A percentile compares a stretch with the other conserved stretches of the same genome.
Evolutionary conservation across 2,113 vertebrate genomes (phyloP).

Genomic region (Nansenia antarctica): DNA sequence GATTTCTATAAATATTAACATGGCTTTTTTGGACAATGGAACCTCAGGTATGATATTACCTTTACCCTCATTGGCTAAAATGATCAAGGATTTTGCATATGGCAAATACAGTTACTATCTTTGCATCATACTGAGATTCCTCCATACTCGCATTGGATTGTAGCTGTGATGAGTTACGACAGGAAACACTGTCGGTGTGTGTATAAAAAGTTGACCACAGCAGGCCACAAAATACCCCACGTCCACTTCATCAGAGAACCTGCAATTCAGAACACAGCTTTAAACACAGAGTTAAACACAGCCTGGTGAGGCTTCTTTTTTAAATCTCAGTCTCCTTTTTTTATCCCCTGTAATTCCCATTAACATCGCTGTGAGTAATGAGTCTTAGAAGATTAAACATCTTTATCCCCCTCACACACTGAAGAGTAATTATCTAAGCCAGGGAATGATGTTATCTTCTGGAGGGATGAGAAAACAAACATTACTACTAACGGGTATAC

Average conservation of each 20-base stretch:
- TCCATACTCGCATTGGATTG: no score
- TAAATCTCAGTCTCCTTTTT: constrained; percentile 6
- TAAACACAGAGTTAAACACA: constrained; percentile 1
- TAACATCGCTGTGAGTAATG: constrained; percentile 36
- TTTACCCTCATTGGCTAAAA: neutral
- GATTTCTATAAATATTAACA: constrained; percentile 16
- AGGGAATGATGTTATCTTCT: constrained; percentile 44
- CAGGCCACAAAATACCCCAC: neutral
- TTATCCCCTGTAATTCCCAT: constrained; percentile 28
- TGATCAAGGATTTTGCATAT: neutral
- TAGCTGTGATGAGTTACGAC: neutral
- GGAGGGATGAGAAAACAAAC: constrained; percentile 37
- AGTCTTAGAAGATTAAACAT: constrained; percentile 43
- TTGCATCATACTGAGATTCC: no score
- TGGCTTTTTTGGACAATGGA: neutral
- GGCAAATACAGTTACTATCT: neutral
- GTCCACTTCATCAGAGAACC: neutral
- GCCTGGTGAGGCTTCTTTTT: constrained; percentile 12
- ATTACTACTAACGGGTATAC: neutral
- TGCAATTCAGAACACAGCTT: neutral
- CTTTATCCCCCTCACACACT: constrained; percentile 35
- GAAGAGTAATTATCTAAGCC: constrained; percentile 46
- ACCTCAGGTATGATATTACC: neutral
- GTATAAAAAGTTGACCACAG: neutral
- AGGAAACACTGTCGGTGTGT: neutral